These are phyloP conservation scores for Synodontis membranacea DNA, from an alignment of 2,113 vertebrate genomes.

Conservation along the genomic window DNA sequence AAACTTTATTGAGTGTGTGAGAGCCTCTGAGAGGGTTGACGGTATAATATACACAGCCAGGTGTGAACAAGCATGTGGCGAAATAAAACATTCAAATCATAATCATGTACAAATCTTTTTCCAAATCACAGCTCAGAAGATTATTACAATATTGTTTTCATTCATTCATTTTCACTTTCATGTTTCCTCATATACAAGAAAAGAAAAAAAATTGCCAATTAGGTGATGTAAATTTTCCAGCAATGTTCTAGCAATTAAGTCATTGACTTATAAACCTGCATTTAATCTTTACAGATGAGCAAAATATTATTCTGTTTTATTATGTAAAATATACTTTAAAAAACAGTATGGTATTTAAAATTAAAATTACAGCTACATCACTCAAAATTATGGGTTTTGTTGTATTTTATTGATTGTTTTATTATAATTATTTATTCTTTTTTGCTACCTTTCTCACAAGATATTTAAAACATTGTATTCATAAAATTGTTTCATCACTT, in stretches of 20 bases:
- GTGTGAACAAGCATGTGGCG: not conserved
- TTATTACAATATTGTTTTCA: not conserved
- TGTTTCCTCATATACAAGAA: not conserved
- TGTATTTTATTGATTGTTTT: not conserved
- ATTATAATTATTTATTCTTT: not conserved
- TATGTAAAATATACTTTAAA: not conserved
- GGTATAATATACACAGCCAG: not conserved
- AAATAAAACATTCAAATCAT: not conserved
- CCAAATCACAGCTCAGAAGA: not conserved
- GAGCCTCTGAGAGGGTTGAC: not conserved
- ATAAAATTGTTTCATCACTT: not conserved
- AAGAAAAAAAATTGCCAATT: not conserved
- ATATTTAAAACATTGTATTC: not conserved
- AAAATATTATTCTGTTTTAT: not conserved
- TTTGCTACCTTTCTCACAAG: too few relatives aligned
- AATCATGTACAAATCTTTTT: not conserved
- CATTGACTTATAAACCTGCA: not conserved
- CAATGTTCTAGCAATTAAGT: not conserved
- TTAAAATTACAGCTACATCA: not conserved
- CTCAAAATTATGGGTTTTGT: not conserved
- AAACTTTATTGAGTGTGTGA: not conserved
- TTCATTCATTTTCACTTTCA: not conserved
- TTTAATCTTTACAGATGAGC: not conserved
- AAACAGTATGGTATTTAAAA: not conserved
- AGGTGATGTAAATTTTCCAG: not conserved